Evolutionary conservation across 2,797 vertebrate species (phyloP), one percentile per base, ranked within the genome.

Genomic region (Ceyx erithaca): DNA sequence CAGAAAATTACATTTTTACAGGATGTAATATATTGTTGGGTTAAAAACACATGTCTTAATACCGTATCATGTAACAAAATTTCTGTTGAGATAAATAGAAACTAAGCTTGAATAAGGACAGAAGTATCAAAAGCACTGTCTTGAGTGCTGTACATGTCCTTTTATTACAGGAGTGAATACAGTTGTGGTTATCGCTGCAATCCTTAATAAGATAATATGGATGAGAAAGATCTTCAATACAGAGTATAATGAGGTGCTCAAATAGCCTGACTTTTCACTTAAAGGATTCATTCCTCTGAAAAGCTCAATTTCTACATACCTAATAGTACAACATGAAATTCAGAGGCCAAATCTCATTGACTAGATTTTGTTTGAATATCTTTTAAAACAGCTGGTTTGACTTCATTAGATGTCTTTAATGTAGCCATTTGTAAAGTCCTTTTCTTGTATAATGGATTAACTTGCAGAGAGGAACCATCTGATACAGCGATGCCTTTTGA

Each of bases 171-270:
- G n/a, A 57, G 80, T 95, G 79, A 96, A 73, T 75, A 92, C 75
- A 88, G 91, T 95, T 96, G 94, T 92, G 90, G 75, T 77, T 95
- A 91, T 91, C 86, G 87, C 70, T 85, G 76, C 86, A 94, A 83
- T 89, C 67, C 91, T 93, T 96, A 97, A 95, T 95, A 94, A 92
- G 94, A 96, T 96, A 95, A 95, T 85, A 93, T 79, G 61, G 92
- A 96, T 97, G 93, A 87, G 91, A 96, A 97, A 95, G 85, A 92
- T 85, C 91, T 95, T 89, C 73, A 95, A 88, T 87, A 81, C 85
- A 40, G 82, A 93, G 49, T 66, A 96, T 95, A 96, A 96, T 91
- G 91, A 97, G 88, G 95, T 97, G 81, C 84, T 96, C 86, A 96
- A 91, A 95, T 91, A 93, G 91, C 77, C 82, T 80, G 75, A 91